These are phyloP conservation scores for Felis chaus DNA, from an alignment of 2,113 vertebrate genomes.

Conservation along the genomic window DNA sequence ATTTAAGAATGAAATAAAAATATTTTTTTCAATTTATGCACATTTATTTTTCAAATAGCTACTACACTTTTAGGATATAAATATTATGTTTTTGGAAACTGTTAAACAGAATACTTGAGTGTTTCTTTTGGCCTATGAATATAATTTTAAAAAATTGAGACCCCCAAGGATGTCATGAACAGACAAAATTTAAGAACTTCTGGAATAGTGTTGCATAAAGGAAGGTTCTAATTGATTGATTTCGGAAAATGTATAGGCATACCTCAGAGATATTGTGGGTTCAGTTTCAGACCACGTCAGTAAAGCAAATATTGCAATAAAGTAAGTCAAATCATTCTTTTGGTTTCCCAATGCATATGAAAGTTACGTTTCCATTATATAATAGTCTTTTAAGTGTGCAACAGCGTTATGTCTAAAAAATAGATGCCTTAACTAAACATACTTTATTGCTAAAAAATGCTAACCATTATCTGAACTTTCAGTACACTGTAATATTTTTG, in stretches of 20 bases:
- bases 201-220: neutral
- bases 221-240: neutral
- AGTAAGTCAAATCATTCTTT: neutral
- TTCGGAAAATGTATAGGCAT: neutral
- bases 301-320: neutral
- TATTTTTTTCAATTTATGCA: neutral
- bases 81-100: neutral
- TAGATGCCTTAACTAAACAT: neutral
- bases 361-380: neutral
- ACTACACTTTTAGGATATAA: neutral
- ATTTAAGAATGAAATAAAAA: neutral
- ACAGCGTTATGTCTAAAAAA: neutral
- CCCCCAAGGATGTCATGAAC: neutral
- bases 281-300: neutral
- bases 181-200: neutral
- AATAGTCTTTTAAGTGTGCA: neutral
- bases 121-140: neutral
- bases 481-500: neutral
- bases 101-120: neutral
- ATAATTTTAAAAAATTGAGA: neutral
- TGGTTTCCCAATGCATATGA: neutral
- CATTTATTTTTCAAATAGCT: neutral
- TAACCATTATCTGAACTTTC: neutral
- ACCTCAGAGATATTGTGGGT: neutral
- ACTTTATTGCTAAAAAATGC: neutral